Evolutionary conservation across 2,113 vertebrate species (phyloP), one percentile per base, ranked within the genome.

Genomic region (Onychostoma macrolepis): DNA sequence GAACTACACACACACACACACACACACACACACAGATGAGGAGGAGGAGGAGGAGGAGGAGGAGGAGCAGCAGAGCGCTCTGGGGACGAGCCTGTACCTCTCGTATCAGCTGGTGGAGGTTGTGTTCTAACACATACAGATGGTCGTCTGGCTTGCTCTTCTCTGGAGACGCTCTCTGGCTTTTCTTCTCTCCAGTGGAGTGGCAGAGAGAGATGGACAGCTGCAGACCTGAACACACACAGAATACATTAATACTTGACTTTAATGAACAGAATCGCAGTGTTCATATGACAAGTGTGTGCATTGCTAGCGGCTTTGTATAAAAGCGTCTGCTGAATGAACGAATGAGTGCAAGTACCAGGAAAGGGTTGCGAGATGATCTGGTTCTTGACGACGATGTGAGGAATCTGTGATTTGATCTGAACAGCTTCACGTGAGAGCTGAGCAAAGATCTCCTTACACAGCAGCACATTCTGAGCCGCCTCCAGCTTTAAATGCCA

Each of bases 341-440:
- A 36, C 9, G 19, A 38, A 33, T 50, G 48, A 0, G 4, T 38
- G 69, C 24, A 6, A n/a, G 13, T 74, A 99, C 98, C 97, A 95
- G 98, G 98, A 75, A 99, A 99, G 0, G 98, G 98, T 90, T 99
- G 98, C 0, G 98, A 99, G 86, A 99, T 97, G 17, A 99, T 99
- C 93, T 99, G 98, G 92, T 99, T 99, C 94, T 99, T 99, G 90
- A 99, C 98, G 24, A 99, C 98, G 75, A 99, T 99, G 93, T 99
- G 98, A 89, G 98, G 98, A 85, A 99, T 98, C 92, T 98, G 98
- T 26, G 97, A 99, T 91, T 99, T 99, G 89, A 99, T 98, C 93
- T 99, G 98, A 85, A 99, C 98, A 0, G 98, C 98, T 93, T 99
- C 98, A 30, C 98, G 95, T 69, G 98, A 99, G 26, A 99, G 94